phyloP scores from a whole-genome alignment of 2,888 invertebrate species.

The Ecliptopera silaceata region DNA sequence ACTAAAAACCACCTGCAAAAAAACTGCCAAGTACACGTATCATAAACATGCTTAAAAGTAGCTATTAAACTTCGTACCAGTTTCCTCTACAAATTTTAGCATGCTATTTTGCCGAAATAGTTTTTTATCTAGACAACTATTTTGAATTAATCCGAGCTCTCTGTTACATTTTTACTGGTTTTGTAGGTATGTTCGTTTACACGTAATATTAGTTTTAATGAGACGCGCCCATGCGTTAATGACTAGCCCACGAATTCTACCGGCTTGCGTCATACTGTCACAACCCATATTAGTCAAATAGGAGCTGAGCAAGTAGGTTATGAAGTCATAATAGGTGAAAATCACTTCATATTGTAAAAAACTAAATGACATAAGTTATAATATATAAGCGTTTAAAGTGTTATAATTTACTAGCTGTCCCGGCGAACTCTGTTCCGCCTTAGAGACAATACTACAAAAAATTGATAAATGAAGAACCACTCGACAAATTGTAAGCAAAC shows the following conservation, averaged over 20 bases:
- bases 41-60: not conserved
- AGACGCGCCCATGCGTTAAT: constrained; percentile 51
- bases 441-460: too few relatives aligned
- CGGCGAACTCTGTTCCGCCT: too few relatives aligned
- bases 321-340: not conserved
- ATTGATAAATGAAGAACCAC: too few relatives aligned
- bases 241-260: constrained; percentile 46
- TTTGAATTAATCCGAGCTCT: constrained; percentile 6
- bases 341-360: not conserved
- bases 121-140: constrained; percentile 2
- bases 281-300: constrained; percentile 15
- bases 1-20: too few relatives aligned
- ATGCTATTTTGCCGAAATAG: not conserved
- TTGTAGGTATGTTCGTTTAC: constrained; percentile 21
- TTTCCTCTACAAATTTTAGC: not conserved
- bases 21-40: too few relatives aligned
- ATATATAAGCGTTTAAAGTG: too few relatives aligned
- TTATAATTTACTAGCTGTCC: too few relatives aligned
- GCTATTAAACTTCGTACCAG: not conserved
- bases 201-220: constrained; percentile 42
- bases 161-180: constrained; percentile 14
- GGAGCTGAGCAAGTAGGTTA: constrained; percentile 2
- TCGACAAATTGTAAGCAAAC: too few relatives aligned
- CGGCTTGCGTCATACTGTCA: constrained; percentile 32
- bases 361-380: too few relatives aligned